Evolutionary conservation across 2,113 vertebrate genomes (phyloP), one percentile per base, ranked within the genome.

Genomic region (Corvus cornix): DNA sequence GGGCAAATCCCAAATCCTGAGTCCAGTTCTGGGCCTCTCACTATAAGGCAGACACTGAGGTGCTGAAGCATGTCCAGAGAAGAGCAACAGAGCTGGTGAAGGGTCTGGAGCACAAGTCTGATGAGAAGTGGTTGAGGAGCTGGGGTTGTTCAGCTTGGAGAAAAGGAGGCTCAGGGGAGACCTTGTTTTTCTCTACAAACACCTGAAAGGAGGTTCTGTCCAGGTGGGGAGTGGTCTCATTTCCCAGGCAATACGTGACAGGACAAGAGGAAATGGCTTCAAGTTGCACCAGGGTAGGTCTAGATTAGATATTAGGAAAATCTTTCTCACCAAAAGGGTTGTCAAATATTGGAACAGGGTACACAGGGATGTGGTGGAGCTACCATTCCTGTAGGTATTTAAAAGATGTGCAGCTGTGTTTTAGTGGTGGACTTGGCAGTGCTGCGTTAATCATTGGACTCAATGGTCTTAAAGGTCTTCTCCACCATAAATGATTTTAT

Each of bases 31-130:
- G 31, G 31, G 16, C 35, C 15, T 13, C 35, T 49, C 20, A 49
- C 15, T 11, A 5, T 4, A 58, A 66, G 13, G n/a, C 64, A 11
- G 16, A 35, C 5, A 51, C 4, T 30, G 49, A 70, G 43, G 16
- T 37, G 43, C 35, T 63, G 27, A 5, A 51, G 16, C 0, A 0
- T 6, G 4, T 55, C 31, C 31, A n/a, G 2, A 56, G 48, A 62
- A 51, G 4, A 2, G 6, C 8, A 87, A 13, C 0, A 0, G 18
- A 56, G 11, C 3, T 56, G 35, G 2, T 26, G 6, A 44, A 75
- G 27, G 10, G 3, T 16, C 6, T 20, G 64, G 10, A 37, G 27
- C 13, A 35, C 26, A 49, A 12, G 6, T 49, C 20, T 21, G 27
- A 43, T 19, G 31, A 55, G 31, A 6, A 56, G 8, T 13, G 22